Evolutionary conservation across 1,140 invertebrate genomes (phyloP).

Genomic region (Drosophila albomicans): DNA sequence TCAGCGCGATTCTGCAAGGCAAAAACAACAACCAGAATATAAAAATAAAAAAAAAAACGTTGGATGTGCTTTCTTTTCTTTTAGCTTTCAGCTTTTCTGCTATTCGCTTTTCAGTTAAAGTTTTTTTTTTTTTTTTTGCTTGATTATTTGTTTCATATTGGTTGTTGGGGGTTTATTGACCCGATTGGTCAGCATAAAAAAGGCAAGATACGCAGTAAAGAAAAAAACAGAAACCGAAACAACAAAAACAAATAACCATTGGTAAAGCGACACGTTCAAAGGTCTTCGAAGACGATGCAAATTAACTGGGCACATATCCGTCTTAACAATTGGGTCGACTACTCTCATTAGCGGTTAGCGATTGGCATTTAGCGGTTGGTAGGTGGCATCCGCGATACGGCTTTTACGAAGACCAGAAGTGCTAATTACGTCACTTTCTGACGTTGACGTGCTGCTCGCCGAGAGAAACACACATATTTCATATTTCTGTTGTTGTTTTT

Average conservation of each 20-base stretch:
- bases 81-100: conserved; percentile 16
- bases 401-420: conserved; percentile 39
- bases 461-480: conserved; percentile 12
- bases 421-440: conserved; percentile 54
- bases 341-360: conserved; percentile 42
- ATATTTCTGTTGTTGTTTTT: conserved; percentile 46
- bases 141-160: conserved; percentile 29
- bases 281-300: conserved; percentile 38
- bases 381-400: conserved; percentile 27
- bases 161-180: conserved; percentile 40
- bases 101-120: conserved; percentile 15
- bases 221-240: not conserved
- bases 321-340: conserved; percentile 47
- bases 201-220: conserved; percentile 43
- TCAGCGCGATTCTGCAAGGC: conserved; percentile 23
- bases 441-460: not conserved
- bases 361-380: conserved; percentile 15
- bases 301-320: conserved; percentile 56
- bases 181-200: conserved; percentile 54
- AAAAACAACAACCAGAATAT: not conserved
- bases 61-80: conserved; percentile 30
- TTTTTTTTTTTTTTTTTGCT: conserved; percentile 8
- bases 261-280: conserved; percentile 41
- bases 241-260: not conserved
- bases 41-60: conserved; percentile 1